phyloP scores from a whole-genome alignment of 2,888 invertebrate species.

The Euclidia mi region DNA sequence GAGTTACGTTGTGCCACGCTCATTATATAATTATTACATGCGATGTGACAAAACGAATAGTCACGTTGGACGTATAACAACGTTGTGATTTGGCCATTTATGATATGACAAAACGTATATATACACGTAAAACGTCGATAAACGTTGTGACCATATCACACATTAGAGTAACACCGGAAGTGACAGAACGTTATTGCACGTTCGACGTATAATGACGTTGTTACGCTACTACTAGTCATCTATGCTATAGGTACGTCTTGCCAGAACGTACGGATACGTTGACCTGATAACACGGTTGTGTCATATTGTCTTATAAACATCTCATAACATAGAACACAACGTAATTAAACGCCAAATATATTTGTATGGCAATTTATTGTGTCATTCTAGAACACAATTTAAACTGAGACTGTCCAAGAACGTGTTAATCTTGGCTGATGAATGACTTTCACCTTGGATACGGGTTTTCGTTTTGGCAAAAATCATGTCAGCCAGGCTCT shows the following conservation, averaged over 20 bases:
- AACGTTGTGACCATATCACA: not conserved
- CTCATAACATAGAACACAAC: no score
- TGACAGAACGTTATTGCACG: conserved; percentile 1
- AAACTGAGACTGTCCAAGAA: conserved; percentile 1
- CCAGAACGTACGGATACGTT: conserved; percentile 1
- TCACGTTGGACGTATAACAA: not conserved
- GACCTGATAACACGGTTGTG: not conserved
- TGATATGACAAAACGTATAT: no score
- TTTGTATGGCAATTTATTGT: no score
- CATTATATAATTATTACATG: not conserved
- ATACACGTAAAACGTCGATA: no score
- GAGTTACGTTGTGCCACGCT: not conserved
- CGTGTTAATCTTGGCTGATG: no score
- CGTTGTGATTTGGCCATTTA: not conserved
- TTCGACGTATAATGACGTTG: conserved; percentile 1
- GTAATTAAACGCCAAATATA: not conserved
- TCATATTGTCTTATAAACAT: not conserved
- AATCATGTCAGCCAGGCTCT: no score
- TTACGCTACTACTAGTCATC: not conserved
- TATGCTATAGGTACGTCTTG: not conserved
- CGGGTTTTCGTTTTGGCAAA: no score
- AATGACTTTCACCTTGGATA: no score
- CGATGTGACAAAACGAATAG: not conserved
- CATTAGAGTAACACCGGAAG: not conserved
- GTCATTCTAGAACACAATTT: conserved; percentile 3